phyloP scores from a whole-genome alignment of 1,140 invertebrate genomes.

The Lepidurus packardi region DNA sequence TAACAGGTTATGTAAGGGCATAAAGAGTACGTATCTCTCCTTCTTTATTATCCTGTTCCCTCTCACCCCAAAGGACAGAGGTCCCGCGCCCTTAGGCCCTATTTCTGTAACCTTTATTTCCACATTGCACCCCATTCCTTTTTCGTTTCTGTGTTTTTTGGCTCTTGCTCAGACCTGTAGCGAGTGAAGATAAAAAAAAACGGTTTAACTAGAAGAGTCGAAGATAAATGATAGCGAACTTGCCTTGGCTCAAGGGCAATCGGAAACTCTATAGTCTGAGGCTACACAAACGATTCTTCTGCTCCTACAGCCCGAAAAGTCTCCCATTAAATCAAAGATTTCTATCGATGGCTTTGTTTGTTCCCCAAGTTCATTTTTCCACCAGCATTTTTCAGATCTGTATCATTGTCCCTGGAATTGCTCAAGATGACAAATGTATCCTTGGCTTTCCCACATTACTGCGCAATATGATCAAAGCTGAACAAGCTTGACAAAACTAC shows the following conservation, averaged over 20 bases:
- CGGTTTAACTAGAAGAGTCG: background rate
- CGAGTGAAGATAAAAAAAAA: background rate
- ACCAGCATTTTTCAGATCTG: background rate
- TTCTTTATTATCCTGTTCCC: no score
- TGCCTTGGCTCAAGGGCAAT: background rate
- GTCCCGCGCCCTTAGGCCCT: no score
- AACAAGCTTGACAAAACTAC: no score
- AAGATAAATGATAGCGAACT: conserved; percentile 7
- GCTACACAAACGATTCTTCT: background rate
- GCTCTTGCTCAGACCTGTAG: background rate
- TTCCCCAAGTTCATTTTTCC: background rate
- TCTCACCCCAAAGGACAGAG: no score
- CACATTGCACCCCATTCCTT: background rate
- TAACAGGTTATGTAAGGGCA: no score
- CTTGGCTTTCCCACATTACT: no score
- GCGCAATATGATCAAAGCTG: no score
- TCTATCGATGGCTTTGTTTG: conserved; percentile 9
- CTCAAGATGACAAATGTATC: no score
- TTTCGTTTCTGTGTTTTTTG: background rate
- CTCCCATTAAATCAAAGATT: background rate
- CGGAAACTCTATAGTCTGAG: background rate
- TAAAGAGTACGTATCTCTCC: no score
- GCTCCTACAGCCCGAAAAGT: background rate
- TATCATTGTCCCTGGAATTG: no score
- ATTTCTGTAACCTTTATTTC: background rate